phyloP scores from a whole-genome alignment of 2,113 vertebrate species.

The Aptenodytes patagonicus region DNA sequence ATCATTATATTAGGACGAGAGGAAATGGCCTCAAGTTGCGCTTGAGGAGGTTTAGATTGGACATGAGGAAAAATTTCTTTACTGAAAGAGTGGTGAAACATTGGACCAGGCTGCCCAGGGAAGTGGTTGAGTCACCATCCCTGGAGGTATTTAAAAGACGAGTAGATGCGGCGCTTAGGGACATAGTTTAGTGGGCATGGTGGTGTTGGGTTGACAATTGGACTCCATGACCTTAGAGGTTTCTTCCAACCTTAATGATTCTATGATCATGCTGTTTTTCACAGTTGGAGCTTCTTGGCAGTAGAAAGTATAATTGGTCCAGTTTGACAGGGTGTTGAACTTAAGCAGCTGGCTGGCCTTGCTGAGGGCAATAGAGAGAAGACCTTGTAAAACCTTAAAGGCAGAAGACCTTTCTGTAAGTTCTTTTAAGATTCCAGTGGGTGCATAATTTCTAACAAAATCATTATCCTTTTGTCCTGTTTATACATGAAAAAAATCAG shows the following conservation, averaged over 20 bases:
- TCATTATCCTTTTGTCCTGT: neutral
- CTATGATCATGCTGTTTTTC: neutral
- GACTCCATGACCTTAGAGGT: too few relatives aligned
- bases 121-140: too few relatives aligned
- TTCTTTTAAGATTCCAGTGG: neutral
- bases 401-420: neutral
- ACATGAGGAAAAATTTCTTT: too few relatives aligned
- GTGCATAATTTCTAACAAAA: neutral
- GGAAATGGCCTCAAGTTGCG: too few relatives aligned
- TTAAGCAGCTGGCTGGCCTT: neutral
- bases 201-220: too few relatives aligned
- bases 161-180: too few relatives aligned
- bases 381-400: neutral
- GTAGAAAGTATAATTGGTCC: neutral
- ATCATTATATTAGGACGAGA: neutral
- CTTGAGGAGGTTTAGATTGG: too few relatives aligned
- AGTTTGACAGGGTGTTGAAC: neutral
- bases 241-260: too few relatives aligned
- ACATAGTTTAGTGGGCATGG: too few relatives aligned
- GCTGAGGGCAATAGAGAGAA: neutral
- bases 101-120: too few relatives aligned
- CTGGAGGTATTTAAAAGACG: too few relatives aligned
- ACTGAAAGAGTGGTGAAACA: too few relatives aligned
- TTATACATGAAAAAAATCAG: neutral
- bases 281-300: conserved; percentile 18